These are phyloP conservation scores for Cephalopterus ornatus DNA, from an alignment of 2,113 vertebrate genomes.

Conservation along the genomic window DNA sequence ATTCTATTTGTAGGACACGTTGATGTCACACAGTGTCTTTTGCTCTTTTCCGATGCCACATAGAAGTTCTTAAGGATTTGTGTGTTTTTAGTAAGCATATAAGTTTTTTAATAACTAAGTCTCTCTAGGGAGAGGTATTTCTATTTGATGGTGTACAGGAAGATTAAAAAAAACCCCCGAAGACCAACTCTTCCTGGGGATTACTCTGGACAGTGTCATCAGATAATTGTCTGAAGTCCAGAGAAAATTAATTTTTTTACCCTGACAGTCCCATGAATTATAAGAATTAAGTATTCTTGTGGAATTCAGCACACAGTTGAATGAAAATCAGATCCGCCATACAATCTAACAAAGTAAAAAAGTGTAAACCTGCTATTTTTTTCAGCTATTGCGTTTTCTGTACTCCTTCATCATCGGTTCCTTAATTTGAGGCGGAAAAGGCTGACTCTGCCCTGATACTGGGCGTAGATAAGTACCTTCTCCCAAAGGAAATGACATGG, in stretches of 20 bases:
- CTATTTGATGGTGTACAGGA: not conserved
- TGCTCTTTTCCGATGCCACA: not conserved
- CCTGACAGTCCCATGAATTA: not conserved
- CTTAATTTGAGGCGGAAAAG: not conserved
- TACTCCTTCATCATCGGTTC: not conserved
- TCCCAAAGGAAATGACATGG: not conserved
- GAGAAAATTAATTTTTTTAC: not conserved
- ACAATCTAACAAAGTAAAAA: not conserved
- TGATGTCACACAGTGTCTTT: not conserved
- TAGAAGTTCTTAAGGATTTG: not conserved
- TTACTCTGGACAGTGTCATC: not conserved
- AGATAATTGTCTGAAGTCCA: not conserved
- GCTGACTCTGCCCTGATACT: not conserved
- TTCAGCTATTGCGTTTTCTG: not conserved
- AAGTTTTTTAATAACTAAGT: not conserved
- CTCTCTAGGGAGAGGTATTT: not conserved
- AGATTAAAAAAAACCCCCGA: not conserved
- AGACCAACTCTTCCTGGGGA: not conserved
- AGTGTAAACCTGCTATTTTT: not conserved
- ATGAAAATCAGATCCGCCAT: not conserved
- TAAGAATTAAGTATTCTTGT: not conserved
- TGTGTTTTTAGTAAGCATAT: not conserved
- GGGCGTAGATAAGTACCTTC: not conserved
- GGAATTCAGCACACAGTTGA: not conserved
- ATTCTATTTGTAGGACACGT: not conserved